Conservation (phyloP, 2,113 vertebrate species). For the Galbula dea region DNA sequence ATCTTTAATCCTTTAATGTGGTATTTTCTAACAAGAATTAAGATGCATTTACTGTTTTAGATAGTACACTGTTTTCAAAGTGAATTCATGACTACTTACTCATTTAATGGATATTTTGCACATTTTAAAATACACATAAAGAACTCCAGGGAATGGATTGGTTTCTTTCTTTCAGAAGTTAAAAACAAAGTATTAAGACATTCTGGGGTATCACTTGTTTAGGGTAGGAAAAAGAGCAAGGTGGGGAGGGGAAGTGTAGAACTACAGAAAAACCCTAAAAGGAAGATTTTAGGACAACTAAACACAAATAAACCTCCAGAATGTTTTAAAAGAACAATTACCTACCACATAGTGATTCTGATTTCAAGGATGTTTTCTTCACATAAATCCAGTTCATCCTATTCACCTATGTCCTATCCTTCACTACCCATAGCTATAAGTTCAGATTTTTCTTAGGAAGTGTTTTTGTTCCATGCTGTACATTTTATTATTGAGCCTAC, state of each 20-base stretch:
- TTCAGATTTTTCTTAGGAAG: neutral
- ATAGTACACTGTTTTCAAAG: neutral
- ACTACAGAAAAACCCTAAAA: neutral
- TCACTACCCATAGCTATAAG: neutral
- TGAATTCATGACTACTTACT: neutral
- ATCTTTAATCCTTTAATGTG: neutral
- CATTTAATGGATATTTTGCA: neutral
- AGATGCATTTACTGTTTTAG: neutral
- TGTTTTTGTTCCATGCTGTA: neutral
- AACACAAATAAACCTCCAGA: neutral
- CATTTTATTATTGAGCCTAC: neutral
- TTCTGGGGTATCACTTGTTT: neutral
- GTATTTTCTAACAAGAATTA: neutral
- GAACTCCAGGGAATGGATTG: fast-evolving
- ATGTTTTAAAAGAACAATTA: neutral
- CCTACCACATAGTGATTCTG: neutral
- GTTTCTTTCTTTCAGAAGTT: neutral
- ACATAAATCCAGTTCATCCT: neutral
- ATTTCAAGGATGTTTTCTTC: neutral
- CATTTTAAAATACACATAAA: neutral
- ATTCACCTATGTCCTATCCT: neutral
- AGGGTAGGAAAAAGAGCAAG: neutral
- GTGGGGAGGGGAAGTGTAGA: neutral
- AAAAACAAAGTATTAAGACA: neutral
- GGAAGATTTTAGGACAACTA: neutral